Evolutionary conservation across 2,888 invertebrate genomes (phyloP).

Genomic region (Drosophila helvetica): DNA sequence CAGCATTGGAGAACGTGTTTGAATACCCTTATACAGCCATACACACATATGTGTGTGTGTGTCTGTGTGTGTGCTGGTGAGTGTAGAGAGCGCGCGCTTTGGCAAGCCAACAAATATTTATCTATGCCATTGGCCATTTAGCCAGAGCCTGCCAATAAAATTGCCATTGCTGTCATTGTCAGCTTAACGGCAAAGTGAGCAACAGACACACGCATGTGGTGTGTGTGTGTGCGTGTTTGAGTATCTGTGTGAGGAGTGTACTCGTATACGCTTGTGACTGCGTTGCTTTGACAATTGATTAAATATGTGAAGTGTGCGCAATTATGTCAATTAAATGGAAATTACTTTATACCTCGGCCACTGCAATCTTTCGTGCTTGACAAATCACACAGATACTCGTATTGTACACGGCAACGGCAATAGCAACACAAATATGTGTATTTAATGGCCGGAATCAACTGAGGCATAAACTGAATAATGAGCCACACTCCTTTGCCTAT

Average conservation of each 20-base stretch:
- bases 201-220: constrained; percentile 50
- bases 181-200: constrained; percentile 76
- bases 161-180: constrained; percentile 78
- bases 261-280: constrained; percentile 9
- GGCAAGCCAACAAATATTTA: constrained; percentile 77
- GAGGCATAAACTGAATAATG: constrained; percentile 50
- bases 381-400: constrained; percentile 36
- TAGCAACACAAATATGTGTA: background rate
- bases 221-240: constrained; percentile 28
- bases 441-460: constrained; percentile 43
- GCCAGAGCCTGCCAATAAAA: constrained; percentile 74
- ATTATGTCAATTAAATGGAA: constrained; percentile 79
- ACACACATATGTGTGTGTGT: constrained; percentile 10
- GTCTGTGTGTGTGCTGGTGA: constrained; percentile 13
- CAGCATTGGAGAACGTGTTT: constrained; percentile 44
- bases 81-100: constrained; percentile 43
- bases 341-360: constrained; percentile 68
- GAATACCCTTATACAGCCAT: constrained; percentile 22
- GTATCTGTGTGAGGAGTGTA: constrained; percentile 13
- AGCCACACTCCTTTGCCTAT: constrained; percentile 18
- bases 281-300: constrained; percentile 70
- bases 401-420: background rate
- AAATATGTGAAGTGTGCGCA: constrained; percentile 77
- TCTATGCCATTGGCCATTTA: constrained; percentile 76
- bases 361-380: constrained; percentile 44